Evolutionary conservation across 2,113 vertebrate genomes (phyloP), one percentile per base, ranked within the genome.

Genomic region (Engraulis encrasicolus): DNA sequence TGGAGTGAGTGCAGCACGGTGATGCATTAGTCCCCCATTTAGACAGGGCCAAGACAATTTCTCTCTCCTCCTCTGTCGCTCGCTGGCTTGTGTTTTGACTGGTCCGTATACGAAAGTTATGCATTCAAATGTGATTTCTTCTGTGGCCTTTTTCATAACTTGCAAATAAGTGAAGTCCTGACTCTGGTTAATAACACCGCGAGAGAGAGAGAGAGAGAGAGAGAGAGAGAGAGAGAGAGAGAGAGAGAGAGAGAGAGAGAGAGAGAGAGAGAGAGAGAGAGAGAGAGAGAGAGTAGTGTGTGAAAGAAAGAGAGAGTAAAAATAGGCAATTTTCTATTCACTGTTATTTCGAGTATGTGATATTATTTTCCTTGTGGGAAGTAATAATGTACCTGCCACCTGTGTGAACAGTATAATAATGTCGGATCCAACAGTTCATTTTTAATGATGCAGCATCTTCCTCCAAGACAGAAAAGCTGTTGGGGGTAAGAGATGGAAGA

Each of bases 341-440:
- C 83, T 82, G 84, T 89, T 89, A 87, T 50, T 86, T 81, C 66
- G 54, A 82, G 87, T 85, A 85, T 71, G 36, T 79, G n/a, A 19
- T 81, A 54, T 58, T n/a, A n/a, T 36, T 82, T 82, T 82, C 36
- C 80, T 85, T 40, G 50, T 50, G 52, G n/a, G n/a, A 88, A 84
- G 19, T 83, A 58, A 86, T 87, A 85, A 84, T 83, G 82, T 81
- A 78, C 78, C 82, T 87, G 48, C 84, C 79, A 66, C 36, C 77
- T 31, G 14, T 7, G 27, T 34, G 81, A 66, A 61, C 54, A 77
- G 40, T 58, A 80, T 84, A 86, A 85, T 85, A 86, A 88, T 84
- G 71, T 78, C 34, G 48, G 50, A 82, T 78, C 79, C n/a, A 82
- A 61, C 38, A n/a, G 50, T 27, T 38, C 40, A 80, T 85, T 83